Evolutionary conservation across 2,888 invertebrate species (phyloP).

Genomic region (Xestia sexstrigata): DNA sequence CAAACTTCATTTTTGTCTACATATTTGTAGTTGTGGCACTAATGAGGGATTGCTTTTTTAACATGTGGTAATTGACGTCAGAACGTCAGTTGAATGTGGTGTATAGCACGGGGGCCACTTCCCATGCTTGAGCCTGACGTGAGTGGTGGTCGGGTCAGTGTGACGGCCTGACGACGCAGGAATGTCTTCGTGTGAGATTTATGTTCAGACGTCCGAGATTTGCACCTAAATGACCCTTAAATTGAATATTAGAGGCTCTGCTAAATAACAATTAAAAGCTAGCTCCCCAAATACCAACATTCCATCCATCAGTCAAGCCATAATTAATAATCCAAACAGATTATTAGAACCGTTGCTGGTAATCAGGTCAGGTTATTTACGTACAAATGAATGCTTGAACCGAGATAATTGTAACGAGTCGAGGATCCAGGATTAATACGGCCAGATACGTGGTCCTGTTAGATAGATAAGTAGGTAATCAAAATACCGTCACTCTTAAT

Average conservation of each 20-base stretch:
- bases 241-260: slow-evolving; percentile 28
- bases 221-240: slow-evolving; percentile 37
- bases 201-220: slow-evolving; percentile 62
- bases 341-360: slow-evolving; percentile 72
- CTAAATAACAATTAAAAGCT: slow-evolving; percentile 44
- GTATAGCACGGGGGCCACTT: slow-evolving; percentile 62
- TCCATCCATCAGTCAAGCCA: slow-evolving; percentile 58
- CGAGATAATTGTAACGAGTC: slow-evolving; percentile 82
- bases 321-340: slow-evolving; percentile 70
- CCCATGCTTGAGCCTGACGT: slow-evolving; percentile 55
- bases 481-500: slow-evolving; percentile 88
- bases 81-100: slow-evolving; percentile 68
- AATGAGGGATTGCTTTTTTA: slow-evolving; percentile 74
- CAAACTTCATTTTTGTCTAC: slow-evolving; percentile 76
- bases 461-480: slow-evolving; percentile 86
- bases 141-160: slow-evolving; percentile 69
- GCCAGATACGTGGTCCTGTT: slow-evolving; percentile 80
- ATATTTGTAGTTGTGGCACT: slow-evolving; percentile 71
- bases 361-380: slow-evolving; percentile 73
- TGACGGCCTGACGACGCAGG: slow-evolving; percentile 65
- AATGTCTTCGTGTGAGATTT: slow-evolving; percentile 68
- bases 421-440: slow-evolving; percentile 83
- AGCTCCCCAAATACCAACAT: slow-evolving; percentile 26
- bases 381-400: slow-evolving; percentile 80
- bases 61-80: slow-evolving; percentile 73